These are phyloP conservation scores for Doryteuthis pealeii DNA, from an alignment of 1,140 invertebrate genomes.

Conservation along the genomic window DNA sequence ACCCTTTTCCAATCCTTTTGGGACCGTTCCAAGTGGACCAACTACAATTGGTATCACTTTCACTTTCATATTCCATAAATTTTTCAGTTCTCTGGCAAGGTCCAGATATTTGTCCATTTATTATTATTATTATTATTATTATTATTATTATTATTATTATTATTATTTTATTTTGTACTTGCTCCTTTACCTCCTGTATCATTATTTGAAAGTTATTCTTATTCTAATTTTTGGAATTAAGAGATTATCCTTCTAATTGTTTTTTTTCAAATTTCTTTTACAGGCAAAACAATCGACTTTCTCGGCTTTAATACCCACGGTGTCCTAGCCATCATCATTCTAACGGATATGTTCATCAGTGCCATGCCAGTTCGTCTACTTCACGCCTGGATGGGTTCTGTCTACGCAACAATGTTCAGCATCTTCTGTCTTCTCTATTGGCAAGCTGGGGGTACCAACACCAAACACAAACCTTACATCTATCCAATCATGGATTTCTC, in stretches of 20 bases:
- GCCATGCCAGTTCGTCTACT: conserved; percentile 71
- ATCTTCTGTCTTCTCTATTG: conserved; percentile 77
- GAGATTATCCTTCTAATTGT: not conserved
- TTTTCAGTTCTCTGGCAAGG: too few species aligned
- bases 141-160: too few species aligned
- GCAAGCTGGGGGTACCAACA: conserved; percentile 66
- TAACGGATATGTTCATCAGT: conserved; percentile 72
- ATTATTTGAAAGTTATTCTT: not conserved
- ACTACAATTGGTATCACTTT: too few species aligned
- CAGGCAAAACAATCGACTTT: conserved; percentile 25
- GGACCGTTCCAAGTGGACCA: too few species aligned
- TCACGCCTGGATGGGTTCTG: conserved; percentile 71
- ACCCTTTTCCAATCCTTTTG: too few species aligned
- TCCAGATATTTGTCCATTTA: too few species aligned
- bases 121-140: too few species aligned
- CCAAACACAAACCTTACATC: conserved; percentile 58
- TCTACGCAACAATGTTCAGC: conserved; percentile 68
- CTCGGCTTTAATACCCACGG: conserved; percentile 64
- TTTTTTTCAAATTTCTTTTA: conserved; percentile 8
- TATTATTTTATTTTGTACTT: too few species aligned
- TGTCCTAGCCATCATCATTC: conserved; percentile 73
- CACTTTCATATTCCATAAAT: too few species aligned
- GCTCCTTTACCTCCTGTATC: too few species aligned
- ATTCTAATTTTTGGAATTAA: not conserved
- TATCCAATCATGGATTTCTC: conserved; percentile 55